A percentile compares a stretch with the other conserved stretches of the same genome.
phyloP scores from a whole-genome alignment of 2,888 invertebrate genomes.

The Pachliopta kotzebuea region DNA sequence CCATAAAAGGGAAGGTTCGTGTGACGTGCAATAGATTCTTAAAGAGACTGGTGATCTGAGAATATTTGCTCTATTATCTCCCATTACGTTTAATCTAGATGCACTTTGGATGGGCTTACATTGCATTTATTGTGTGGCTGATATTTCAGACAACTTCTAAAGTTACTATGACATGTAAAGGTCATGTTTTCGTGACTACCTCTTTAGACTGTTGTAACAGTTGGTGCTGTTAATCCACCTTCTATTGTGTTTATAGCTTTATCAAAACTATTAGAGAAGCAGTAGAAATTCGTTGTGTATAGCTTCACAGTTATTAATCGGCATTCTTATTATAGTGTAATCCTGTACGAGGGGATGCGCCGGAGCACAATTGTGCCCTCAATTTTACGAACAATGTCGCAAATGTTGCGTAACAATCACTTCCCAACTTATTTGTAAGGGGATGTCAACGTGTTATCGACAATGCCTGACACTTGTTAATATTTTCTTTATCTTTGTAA shows the following conservation, averaged over 20 bases:
- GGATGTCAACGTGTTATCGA: constrained; percentile 41
- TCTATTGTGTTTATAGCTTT: background rate
- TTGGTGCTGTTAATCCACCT: too few relatives aligned
- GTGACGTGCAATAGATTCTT: too few relatives aligned
- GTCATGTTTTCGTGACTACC: too few relatives aligned
- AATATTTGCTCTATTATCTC: too few relatives aligned
- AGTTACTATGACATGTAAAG: too few relatives aligned
- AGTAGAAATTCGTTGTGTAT: constrained; percentile 33
- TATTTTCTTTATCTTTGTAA: constrained; percentile 2
- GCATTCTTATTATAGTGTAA: constrained; percentile 62
- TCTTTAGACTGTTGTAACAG: too few relatives aligned
- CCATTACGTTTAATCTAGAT: too few relatives aligned
- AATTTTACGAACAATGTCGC: constrained; percentile 54
- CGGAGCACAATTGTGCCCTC: constrained; percentile 49
- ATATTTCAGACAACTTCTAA: too few relatives aligned
- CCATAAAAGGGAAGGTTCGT: too few relatives aligned
- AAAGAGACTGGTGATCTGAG: too few relatives aligned
- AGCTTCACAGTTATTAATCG: constrained; percentile 58
- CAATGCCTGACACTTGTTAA: constrained; percentile 9
- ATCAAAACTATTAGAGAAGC: constrained; percentile 32
- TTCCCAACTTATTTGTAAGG: constrained; percentile 54
- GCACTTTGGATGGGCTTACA: too few relatives aligned
- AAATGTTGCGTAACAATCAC: constrained; percentile 71
- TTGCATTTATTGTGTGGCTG: too few relatives aligned
- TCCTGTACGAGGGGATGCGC: constrained; percentile 56